A percentile compares a stretch with the other conserved stretches of the same genome.
These are phyloP conservation scores for Galbula dea DNA, from an alignment of 2,113 vertebrate species.

Conservation along the genomic window DNA sequence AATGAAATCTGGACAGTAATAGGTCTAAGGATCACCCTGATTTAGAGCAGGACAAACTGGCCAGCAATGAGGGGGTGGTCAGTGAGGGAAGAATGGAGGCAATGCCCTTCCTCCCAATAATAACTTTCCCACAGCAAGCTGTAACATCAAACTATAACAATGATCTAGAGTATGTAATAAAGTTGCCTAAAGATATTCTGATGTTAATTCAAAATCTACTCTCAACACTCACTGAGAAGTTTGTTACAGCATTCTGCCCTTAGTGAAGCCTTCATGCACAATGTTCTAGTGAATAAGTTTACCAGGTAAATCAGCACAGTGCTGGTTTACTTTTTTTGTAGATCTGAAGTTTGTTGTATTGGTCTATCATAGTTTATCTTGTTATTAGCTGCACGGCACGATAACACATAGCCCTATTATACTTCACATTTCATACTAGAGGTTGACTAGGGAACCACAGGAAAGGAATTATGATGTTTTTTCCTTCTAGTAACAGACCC, in stretches of 20 bases:
- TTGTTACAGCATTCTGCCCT: not conserved
- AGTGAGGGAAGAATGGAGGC: not conserved
- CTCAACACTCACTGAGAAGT: not conserved
- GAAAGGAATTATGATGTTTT: not conserved
- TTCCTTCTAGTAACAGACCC: fast-evolving
- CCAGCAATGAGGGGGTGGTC: not conserved
- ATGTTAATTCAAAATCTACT: not conserved
- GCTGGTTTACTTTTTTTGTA: not conserved
- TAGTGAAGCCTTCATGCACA: too few relatives aligned
- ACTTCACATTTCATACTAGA: not conserved
- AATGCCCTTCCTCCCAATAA: not conserved
- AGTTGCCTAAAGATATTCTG: not conserved
- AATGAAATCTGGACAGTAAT: not conserved
- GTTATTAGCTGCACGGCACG: not conserved
- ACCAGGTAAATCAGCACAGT: fast-evolving
- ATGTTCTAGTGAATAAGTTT: not conserved
- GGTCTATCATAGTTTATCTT: not conserved
- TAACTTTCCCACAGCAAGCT: not conserved
- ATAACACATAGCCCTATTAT: not conserved
- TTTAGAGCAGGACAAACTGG: not conserved
- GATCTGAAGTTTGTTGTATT: not conserved
- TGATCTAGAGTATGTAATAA: not conserved
- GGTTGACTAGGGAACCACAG: too few relatives aligned
- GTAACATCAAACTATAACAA: not conserved
- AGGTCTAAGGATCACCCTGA: not conserved